Percentiles rank a stretch among this genome's conserved stretches.
Conservation (phyloP, 2,888 invertebrate genomes). For the Itoplectis maculator region DNA sequence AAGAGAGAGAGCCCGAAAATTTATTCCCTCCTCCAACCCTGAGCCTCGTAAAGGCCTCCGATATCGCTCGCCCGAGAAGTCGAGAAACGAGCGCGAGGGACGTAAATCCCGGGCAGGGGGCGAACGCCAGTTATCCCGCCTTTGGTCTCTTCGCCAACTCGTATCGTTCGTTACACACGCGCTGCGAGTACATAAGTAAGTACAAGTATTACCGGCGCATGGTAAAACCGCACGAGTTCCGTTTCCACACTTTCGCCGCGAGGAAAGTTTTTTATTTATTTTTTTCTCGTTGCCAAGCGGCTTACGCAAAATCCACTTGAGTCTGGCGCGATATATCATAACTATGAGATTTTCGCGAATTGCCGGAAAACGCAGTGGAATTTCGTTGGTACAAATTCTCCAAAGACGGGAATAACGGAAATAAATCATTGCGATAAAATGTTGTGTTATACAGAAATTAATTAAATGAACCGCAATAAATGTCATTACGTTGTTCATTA, state of each 20-base stretch:
- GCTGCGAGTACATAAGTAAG: conserved; percentile 13
- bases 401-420: too few species aligned
- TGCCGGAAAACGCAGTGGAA: neutral
- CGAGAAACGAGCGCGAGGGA: conserved; percentile 59
- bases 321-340: conserved; percentile 34
- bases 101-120: conserved; percentile 62
- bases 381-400: neutral
- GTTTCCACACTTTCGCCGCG: conserved; percentile 6
- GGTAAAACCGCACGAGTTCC: conserved; percentile 16
- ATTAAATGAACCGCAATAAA: too few species aligned
- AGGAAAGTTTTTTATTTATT: conserved; percentile 18
- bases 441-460: too few species aligned
- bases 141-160: conserved; percentile 36
- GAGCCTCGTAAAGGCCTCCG: conserved; percentile 42
- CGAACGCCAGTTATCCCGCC: conserved; percentile 54
- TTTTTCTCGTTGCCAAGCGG: neutral
- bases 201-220: neutral
- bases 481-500: too few species aligned
- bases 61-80: conserved; percentile 58
- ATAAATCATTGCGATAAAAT: neutral
- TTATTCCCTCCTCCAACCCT: conserved; percentile 30
- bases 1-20: conserved; percentile 43
- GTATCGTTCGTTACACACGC: conserved; percentile 13
- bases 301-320: conserved; percentile 21
- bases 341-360: neutral